These are phyloP conservation scores for Chaetodon trifascialis DNA, from an alignment of 2,113 vertebrate genomes.

Conservation along the genomic window DNA sequence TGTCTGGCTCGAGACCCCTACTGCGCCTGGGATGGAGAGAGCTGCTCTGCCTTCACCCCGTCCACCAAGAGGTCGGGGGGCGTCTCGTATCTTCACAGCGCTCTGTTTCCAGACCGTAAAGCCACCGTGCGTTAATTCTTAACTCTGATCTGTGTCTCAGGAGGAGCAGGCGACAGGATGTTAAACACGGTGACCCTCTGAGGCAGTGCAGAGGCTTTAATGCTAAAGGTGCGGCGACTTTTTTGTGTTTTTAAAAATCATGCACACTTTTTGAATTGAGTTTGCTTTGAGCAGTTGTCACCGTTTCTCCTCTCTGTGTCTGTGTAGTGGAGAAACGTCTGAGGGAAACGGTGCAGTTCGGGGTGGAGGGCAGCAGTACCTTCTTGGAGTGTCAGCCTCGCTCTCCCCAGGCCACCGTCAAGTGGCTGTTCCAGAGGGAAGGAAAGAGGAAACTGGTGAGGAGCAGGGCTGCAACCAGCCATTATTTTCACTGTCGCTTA, in stretches of 20 bases:
- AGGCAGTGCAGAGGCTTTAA: conserved; percentile 96
- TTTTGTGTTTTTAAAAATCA: not conserved
- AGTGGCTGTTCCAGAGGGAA: conserved; percentile 87
- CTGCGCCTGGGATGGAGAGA: conserved; percentile 89
- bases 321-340: conserved; percentile 86
- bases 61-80: conserved; percentile 83
- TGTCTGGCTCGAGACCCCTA: conserved; percentile 90
- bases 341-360: conserved; percentile 87
- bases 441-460: conserved; percentile 86
- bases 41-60: conserved; percentile 87
- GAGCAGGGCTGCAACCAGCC: not conserved
- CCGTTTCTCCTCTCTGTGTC: not conserved
- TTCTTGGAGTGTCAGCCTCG: conserved; percentile 89
- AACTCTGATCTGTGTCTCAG: conserved; percentile 72
- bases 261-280: fast-evolving
- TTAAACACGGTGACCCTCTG: conserved; percentile 94
- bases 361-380: conserved; percentile 88
- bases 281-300: not conserved
- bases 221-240: conserved; percentile 87
- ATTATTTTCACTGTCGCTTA: too few species aligned
- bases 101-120: not conserved
- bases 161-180: conserved; percentile 95
- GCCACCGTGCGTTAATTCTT: not conserved
- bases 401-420: conserved; percentile 86
- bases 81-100: not conserved